Conservation (phyloP, 2,888 invertebrate species). For the Tetropium fuscum region DNA sequence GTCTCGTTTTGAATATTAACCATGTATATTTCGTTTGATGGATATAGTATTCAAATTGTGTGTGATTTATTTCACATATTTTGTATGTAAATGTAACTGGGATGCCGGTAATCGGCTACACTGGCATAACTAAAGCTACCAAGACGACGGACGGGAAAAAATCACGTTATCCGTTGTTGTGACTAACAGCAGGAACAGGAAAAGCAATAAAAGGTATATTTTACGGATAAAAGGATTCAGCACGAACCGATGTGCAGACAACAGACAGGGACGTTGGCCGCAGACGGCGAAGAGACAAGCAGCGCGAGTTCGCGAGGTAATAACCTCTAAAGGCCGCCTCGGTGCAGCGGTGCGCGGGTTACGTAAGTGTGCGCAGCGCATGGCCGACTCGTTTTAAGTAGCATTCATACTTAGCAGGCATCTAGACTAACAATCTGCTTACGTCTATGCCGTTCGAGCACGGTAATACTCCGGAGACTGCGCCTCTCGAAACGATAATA, state of each 20-base stretch:
- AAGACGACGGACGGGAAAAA: too few species aligned
- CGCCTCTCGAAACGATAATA: too few species aligned
- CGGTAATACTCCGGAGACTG: too few species aligned
- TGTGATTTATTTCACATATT: too few species aligned
- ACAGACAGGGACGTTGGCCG: constrained; percentile 30
- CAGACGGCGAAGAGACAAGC: constrained; percentile 48
- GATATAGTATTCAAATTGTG: too few species aligned
- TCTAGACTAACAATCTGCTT: not conserved
- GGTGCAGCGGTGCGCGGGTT: constrained; percentile 35
- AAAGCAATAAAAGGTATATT: constrained; percentile 24
- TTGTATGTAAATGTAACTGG: too few species aligned
- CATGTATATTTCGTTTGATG: too few species aligned
- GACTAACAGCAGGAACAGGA: constrained; percentile 20
- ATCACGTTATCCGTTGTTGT: too few species aligned
- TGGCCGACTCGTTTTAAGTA: constrained; percentile 20
- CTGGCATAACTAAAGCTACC: too few species aligned
- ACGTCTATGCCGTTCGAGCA: too few species aligned
- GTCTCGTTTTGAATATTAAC: too few species aligned
- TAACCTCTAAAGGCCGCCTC: constrained; percentile 51
- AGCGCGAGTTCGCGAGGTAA: constrained; percentile 43
- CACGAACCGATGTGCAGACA: constrained; percentile 15
- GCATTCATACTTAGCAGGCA: constrained; percentile 7
- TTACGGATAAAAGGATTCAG: constrained; percentile 18
- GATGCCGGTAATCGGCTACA: too few species aligned
- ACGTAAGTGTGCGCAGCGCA: constrained; percentile 39